These are phyloP conservation scores for Rapana venosa DNA, from an alignment of 2,888 invertebrate species.

Conservation along the genomic window DNA sequence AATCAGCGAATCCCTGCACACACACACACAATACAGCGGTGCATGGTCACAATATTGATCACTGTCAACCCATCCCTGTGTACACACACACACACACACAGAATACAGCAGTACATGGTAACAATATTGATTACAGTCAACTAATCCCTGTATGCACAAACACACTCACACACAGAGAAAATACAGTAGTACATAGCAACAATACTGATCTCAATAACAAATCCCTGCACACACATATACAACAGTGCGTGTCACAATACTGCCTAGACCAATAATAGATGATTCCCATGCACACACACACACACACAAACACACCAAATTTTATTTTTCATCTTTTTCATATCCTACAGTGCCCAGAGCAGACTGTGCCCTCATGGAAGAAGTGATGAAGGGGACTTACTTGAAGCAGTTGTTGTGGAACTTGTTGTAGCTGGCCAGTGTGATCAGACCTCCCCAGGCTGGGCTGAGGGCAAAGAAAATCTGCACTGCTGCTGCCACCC, in stretches of 20 bases:
- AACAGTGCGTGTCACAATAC: slow-evolving; percentile 73
- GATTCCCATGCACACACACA: slow-evolving; percentile 70
- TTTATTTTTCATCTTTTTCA: background rate
- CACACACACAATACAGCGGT: too few species aligned
- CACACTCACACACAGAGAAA: background rate
- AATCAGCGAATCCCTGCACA: slow-evolving; percentile 72
- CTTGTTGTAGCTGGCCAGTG: slow-evolving; percentile 76
- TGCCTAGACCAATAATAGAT: slow-evolving; percentile 73
- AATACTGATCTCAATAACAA: too few species aligned
- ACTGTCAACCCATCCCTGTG: background rate
- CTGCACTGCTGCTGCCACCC: slow-evolving; percentile 77
- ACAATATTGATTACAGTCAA: slow-evolving; percentile 4
- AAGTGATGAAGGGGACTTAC: slow-evolving; percentile 60
- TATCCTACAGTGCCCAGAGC: background rate
- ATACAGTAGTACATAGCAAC: too few species aligned
- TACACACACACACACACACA: background rate
- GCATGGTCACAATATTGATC: background rate
- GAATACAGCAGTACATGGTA: too few species aligned
- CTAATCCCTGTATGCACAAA: background rate
- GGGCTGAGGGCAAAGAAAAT: slow-evolving; percentile 77
- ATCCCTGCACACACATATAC: too few species aligned
- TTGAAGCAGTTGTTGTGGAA: slow-evolving; percentile 76
- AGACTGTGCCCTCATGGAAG: background rate
- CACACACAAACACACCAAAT: background rate
- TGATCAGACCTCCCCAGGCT: slow-evolving; percentile 77